Evolutionary conservation across 1,140 invertebrate genomes (phyloP).

Genomic region (Pogonomyrmex barbatus): DNA sequence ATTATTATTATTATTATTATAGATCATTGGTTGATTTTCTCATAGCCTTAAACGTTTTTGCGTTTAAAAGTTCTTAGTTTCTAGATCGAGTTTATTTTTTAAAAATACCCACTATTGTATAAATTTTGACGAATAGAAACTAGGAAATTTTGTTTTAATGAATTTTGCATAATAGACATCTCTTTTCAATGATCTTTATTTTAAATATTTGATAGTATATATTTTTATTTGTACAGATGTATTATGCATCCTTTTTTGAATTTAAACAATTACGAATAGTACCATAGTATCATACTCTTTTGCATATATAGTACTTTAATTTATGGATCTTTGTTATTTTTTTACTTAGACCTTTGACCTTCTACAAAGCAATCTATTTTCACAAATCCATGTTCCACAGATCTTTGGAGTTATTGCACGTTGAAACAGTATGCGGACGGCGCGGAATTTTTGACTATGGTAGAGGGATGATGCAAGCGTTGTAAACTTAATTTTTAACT

Average conservation of each 20-base stretch:
- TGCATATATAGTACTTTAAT: neutral
- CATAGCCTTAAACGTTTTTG: neutral
- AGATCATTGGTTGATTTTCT: neutral
- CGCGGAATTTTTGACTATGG: conserved; percentile 15
- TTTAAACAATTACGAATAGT: conserved; percentile 9
- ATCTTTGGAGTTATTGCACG: conserved; percentile 23
- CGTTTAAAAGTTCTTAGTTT: neutral
- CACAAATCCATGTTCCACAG: conserved; percentile 17
- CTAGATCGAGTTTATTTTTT: conserved; percentile 9
- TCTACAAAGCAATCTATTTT: conserved; percentile 6
- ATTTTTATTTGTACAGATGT: neutral
- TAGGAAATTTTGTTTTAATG: no score
- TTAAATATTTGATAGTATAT: neutral
- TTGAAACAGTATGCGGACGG: neutral
- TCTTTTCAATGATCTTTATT: conserved; percentile 15
- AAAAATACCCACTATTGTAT: conserved; percentile 1
- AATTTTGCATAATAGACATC: neutral
- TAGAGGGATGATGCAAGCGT: conserved; percentile 1
- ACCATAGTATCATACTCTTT: neutral
- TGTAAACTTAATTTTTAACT: conserved; percentile 59
- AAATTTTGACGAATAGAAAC: neutral
- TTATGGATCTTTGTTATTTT: conserved; percentile 27
- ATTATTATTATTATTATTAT: no score
- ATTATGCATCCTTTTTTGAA: conserved; percentile 1
- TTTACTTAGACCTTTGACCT: neutral